Evolutionary conservation across 2,113 vertebrate species (phyloP), one percentile per base, ranked within the genome.

Genomic region (Alligator sinensis): DNA sequence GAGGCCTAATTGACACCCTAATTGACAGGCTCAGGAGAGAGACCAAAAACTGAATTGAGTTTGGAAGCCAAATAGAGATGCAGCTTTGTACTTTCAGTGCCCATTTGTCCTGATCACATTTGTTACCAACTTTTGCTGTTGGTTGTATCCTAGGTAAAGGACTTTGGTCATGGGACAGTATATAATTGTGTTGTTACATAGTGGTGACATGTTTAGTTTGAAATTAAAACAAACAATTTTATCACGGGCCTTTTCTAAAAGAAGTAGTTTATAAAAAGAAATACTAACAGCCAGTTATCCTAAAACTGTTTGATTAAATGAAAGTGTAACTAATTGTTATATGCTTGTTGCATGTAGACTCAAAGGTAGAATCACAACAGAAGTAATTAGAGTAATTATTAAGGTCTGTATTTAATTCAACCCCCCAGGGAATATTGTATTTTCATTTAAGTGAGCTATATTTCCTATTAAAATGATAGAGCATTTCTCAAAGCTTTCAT

Each of bases 301-400:
- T 88, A 96, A 84, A 96, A 92, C 68, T 60, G 47, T 84, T 87
- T 91, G 64, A 94, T 96, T 95, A 95, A 96, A 96, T 95, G 80
- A 77, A 96, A 96, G 82, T 86, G 70, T 91, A 88, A 86, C 95
- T 96, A 95, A 96, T 96, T 95, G 96, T 96, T 96, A 76, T 91
- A 86, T 97, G 88, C 97, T 97, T 97, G 94, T 97, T 96, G 97
- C 97, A 94, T 95, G 92, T 95, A 82, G 95, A 93, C 85, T 96
- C 97, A 96, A 96, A 98, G 97, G 97, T 97, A 91, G 94, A 97
- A 97, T 97, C 96, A 93, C 94, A 97, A 92, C 96, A 97, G 96
- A 97, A 94, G 90, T 97, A 96, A 97, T 97, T 95, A 95, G 94
- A 93, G 96, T 97, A 92, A 97, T 97, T 97, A 97, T 97, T 97